Evolutionary conservation across 2,113 vertebrate species (phyloP).

Genomic region (Ophiodon elongatus): DNA sequence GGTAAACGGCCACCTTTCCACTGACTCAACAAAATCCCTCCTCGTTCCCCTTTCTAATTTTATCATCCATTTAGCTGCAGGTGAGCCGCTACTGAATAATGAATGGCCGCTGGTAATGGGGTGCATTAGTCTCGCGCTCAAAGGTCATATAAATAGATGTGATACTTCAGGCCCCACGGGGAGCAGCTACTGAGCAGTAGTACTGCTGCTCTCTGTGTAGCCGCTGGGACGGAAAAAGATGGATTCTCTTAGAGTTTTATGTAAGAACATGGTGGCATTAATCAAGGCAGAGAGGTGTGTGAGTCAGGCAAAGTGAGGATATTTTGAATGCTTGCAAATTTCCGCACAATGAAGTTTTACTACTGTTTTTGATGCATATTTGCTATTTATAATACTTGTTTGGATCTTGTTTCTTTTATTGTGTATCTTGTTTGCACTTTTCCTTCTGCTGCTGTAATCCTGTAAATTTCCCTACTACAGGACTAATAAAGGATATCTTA

Average conservation of each 20-base stretch:
- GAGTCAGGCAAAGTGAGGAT: slow-evolving; percentile 4
- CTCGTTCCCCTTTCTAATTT: slow-evolving; percentile 65
- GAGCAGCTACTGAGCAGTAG: slow-evolving; percentile 54
- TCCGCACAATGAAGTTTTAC: background rate
- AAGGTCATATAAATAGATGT: slow-evolving; percentile 80
- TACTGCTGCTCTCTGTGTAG: slow-evolving; percentile 10
- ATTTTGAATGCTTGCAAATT: background rate
- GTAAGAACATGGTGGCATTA: background rate
- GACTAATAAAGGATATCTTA: too few species aligned
- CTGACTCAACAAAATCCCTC: slow-evolving; percentile 54
- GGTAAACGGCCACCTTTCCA: slow-evolving; percentile 23
- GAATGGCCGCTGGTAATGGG: slow-evolving; percentile 78
- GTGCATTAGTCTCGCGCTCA: slow-evolving; percentile 74
- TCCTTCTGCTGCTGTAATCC: too few species aligned
- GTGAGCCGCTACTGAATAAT: slow-evolving; percentile 83
- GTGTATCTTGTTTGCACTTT: too few species aligned
- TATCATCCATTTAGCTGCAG: slow-evolving; percentile 78
- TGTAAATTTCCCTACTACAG: too few species aligned
- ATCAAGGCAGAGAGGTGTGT: background rate
- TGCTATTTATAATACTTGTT: too few species aligned
- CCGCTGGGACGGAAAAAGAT: background rate
- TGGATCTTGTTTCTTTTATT: too few species aligned
- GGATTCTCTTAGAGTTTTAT: slow-evolving; percentile 5
- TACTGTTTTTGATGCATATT: too few species aligned
- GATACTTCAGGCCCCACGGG: slow-evolving; percentile 54